A percentile compares a stretch with the other conserved stretches of the same genome.
phyloP scores from a whole-genome alignment of 2,113 vertebrate species.

The mouse (Mus musculus) region GRCm39 chr4:138733001-138733500 shows the following conservation, averaged over 20 bases:
- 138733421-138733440: neutral
- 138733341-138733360: neutral
- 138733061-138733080: neutral
- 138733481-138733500: neutral
- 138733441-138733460: neutral
- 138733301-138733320: neutral
- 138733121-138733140: neutral
- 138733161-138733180: neutral
- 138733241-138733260: neutral
- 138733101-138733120: neutral
- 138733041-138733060: neutral
- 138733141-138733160: neutral
- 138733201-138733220: neutral
- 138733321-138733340: neutral
- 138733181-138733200: neutral
- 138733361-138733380: neutral
- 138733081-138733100: neutral
- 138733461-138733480: neutral
- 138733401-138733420: neutral
- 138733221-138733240: neutral
- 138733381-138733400: neutral
- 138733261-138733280: fast-evolving
- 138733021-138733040: neutral
- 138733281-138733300: neutral
- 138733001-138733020: neutral